Base-by-base conservation (phyloP, 1,140 invertebrate genomes). In the Microplitis demolitor region DNA sequence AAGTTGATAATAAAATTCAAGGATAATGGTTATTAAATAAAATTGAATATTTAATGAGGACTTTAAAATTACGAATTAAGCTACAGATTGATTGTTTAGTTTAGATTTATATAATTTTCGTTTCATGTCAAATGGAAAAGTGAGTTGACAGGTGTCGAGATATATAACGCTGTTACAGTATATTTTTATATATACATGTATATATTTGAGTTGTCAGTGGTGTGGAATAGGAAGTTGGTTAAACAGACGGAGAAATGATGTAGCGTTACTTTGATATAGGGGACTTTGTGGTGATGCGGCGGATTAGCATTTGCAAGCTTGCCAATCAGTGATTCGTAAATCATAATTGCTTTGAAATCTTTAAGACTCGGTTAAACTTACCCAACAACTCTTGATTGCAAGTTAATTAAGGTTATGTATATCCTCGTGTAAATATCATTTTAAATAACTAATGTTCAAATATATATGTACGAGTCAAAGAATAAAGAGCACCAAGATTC, bases 351-450 rank as follows among this genome's bases (percentile, higher is more conserved):
- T 14, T 53, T 39, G 39, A 45, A 35, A 58, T 62, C 31, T 63
- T 34, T 13, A 60, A 51, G 58, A 80, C 74, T 78, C 80, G 79
- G 80, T 82, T 82, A 77, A 77, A 78, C 81, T 82, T 45, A 45
- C 8, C 39, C 39, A 11, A 45, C 39, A 45, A 83, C 77, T 80
- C 74, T 72, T 79, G 77, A 81, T 77, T 76, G 78, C 79, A 81
- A 78, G 81, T 81, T 77, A 82, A 83, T 80, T 83, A 78, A 79
- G 81, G 82, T 83, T 81, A 80, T 82, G 78, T 76, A 73, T 78
- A 74, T 74, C 77, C 39, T 67, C 74, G 74, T 79, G 80, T 81
- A 81, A 83, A 83, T 80, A 82, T 82, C 80, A 81, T 81, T 80
- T 79, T 78, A 82, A 75, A 72, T 76, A 73, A 45, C 39, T 45